phyloP scores from a whole-genome alignment of 2,888 invertebrate genomes.

The Ectemnius continuus region DNA sequence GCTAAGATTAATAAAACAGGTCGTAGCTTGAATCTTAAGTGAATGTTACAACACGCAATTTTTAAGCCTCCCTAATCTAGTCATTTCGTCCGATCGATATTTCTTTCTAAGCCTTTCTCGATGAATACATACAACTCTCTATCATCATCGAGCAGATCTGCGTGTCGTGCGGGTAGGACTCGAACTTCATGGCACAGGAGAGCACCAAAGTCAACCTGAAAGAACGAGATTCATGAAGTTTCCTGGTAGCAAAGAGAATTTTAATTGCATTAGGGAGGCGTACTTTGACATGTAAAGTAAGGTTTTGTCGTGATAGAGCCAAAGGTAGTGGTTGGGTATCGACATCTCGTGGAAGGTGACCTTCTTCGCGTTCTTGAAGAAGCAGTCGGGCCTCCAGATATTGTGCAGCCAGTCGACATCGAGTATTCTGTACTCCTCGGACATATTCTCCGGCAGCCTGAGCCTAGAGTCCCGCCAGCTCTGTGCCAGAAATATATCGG shows the following conservation, averaged over 20 bases:
- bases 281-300: constrained; percentile 95
- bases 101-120: no score
- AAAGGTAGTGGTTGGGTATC: constrained; percentile 94
- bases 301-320: constrained; percentile 95
- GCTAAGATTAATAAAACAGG: no score
- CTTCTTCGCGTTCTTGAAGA: constrained; percentile 96
- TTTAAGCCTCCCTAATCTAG: no score
- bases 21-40: no score
- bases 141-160: constrained; percentile 97
- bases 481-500: constrained; percentile 94
- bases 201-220: constrained; percentile 91
- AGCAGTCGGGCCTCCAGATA: constrained; percentile 96
- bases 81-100: no score
- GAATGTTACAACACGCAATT: no score
- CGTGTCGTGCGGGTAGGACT: constrained; percentile 95
- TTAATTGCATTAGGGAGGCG: constrained; percentile 71
- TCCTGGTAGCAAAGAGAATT: not conserved
- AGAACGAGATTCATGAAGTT: constrained; percentile 47
- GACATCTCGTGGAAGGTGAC: constrained; percentile 96
- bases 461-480: constrained; percentile 94
- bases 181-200: constrained; percentile 96
- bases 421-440: constrained; percentile 92
- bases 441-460: constrained; percentile 95
- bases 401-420: constrained; percentile 94
- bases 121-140: constrained; percentile 89